Evolutionary conservation across 2,113 vertebrate species (phyloP).

Genomic region (Cynopterus brachyotis): DNA sequence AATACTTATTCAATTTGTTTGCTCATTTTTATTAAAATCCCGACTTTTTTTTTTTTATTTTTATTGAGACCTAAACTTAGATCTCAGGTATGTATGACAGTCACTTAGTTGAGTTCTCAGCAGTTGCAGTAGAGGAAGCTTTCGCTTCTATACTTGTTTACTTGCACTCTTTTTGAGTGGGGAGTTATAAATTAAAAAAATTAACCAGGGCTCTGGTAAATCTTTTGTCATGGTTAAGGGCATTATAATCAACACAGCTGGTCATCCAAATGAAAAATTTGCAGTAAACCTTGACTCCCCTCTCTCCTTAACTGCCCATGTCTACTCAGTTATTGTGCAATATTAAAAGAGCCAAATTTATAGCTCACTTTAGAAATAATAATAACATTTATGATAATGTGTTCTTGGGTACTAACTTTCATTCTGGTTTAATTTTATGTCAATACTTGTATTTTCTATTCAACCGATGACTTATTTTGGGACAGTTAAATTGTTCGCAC

Average conservation of each 20-base stretch:
- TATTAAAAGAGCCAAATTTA: neutral
- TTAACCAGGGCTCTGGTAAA: neutral
- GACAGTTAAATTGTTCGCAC: neutral
- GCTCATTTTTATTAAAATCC: neutral
- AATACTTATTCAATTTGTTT: neutral
- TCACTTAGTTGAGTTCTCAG: neutral
- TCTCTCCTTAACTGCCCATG: neutral
- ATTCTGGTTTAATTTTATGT: neutral
- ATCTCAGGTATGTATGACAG: neutral
- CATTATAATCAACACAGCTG: neutral
- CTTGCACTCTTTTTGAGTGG: neutral
- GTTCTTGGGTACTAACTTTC: neutral
- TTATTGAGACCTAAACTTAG: neutral
- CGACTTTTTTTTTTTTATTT: neutral
- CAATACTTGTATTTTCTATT: neutral
- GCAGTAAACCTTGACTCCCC: neutral
- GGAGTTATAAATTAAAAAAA: neutral
- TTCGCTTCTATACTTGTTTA: neutral
- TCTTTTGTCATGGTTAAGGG: neutral
- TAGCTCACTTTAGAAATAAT: neutral
- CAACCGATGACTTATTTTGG: neutral
- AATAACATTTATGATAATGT: neutral
- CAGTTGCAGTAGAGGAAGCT: neutral
- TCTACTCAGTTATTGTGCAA: neutral
- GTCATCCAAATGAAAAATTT: neutral